Evolutionary conservation across 1,140 invertebrate species (phyloP), one percentile per base, ranked within the genome.

Genomic region (Trachymyrmex septentrionalis): DNA sequence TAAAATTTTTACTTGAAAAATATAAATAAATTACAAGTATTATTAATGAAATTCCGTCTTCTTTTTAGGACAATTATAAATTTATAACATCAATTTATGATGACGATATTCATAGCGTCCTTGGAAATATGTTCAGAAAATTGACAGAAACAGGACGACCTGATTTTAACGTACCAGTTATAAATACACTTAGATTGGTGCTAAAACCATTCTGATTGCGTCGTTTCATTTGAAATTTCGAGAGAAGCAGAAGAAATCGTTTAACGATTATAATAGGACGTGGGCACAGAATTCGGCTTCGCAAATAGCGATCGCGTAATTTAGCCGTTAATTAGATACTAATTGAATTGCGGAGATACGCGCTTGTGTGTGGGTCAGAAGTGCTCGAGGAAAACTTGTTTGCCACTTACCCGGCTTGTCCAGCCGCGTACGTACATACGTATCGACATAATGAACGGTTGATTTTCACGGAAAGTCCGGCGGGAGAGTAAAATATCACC

Each of bases 331-430:
- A 88, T 88, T 86, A 67, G 9, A 55, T 64, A 84, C 77, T 82
- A 81, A 91, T 88, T 90, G 86, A 90, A 91, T 90, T 75, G 64
- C 63, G 72, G 75, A 19, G 66, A 90, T 87, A 82, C 44, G 50
- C 80, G 63, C 53, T 85, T 72, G 57, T 57, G 57, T 57, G 19
- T 30, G 64, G 77, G 77, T 82, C 76, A 64, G 67, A 86, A 48
- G 30, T 82, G 88, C n/a, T 78, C 72, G 86, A 81, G 86, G 67
- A 90, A 90, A 91, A 91, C 89, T 82, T 84, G 89, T 91, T 91
- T 78, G 86, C 77, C 73, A 84, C 59, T 90, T 85, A 81, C 61
- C 44, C 34, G 59, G 59, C 72, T 84, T 78, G 66, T 73, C 30
- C 57, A 24, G 72, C 86, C 53, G 57, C 78, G 34, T 57, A 66